Evolutionary conservation across 2,797 vertebrate species (phyloP).

Genomic region (Benthosema pterotum): DNA sequence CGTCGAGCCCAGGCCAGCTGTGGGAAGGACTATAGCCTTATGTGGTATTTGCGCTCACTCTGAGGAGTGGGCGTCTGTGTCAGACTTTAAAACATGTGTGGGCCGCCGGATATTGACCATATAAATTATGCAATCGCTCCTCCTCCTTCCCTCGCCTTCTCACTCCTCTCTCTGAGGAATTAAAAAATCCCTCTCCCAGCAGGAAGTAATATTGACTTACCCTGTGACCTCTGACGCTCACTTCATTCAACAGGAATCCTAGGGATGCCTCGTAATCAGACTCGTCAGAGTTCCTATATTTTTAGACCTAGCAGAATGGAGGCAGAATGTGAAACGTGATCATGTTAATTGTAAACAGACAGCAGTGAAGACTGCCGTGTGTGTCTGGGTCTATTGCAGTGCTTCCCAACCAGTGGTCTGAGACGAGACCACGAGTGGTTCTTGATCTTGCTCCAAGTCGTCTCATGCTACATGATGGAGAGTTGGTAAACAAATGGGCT

Average conservation of each 20-base stretch:
- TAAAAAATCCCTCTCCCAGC: constrained; percentile 62
- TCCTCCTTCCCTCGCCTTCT: constrained; percentile 53
- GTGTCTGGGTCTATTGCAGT: no score
- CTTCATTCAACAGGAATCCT: constrained; percentile 52
- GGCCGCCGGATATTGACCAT: constrained; percentile 36
- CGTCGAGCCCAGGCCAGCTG: no score
- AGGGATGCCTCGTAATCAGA: constrained; percentile 25
- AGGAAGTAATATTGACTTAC: constrained; percentile 53
- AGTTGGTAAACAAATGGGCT: no score
- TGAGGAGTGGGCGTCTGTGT: constrained; percentile 18
- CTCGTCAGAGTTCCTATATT: constrained; percentile 36
- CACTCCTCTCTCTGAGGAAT: constrained; percentile 72
- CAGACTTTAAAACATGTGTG: constrained; percentile 41
- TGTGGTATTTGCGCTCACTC: constrained; percentile 26
- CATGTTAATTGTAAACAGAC: constrained; percentile 49
- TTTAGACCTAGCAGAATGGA: constrained; percentile 37
- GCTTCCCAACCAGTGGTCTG: no score
- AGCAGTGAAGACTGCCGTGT: no score
- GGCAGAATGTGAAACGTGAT: constrained; percentile 3
- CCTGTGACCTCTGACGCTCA: constrained; percentile 48
- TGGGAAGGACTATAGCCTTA: no score
- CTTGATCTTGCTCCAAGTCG: no score
- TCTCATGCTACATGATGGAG: no score
- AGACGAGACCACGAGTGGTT: not conserved
- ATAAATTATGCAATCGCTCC: constrained; percentile 35